These are phyloP conservation scores for Drosophila sturtevanti DNA, from an alignment of 1,140 invertebrate species.

Conservation along the genomic window DNA sequence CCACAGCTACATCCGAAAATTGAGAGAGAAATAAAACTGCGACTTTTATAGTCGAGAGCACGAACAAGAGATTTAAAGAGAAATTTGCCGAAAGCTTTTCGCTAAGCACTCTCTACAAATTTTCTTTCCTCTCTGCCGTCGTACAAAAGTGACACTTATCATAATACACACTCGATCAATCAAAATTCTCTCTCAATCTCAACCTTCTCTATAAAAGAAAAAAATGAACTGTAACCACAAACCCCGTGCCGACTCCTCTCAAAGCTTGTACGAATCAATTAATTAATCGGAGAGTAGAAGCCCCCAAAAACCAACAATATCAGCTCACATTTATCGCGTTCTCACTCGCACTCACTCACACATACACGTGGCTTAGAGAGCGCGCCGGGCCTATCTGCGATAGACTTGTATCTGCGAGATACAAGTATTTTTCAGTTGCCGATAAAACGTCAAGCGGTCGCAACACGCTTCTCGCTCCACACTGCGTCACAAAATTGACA, in stretches of 20 bases:
- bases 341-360: background rate
- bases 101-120: constrained; percentile 16
- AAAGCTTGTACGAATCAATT: constrained; percentile 5
- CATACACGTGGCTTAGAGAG: constrained; percentile 14
- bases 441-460: constrained; percentile 73
- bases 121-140: background rate
- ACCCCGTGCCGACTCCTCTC: background rate
- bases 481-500: constrained; percentile 27
- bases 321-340: constrained; percentile 10
- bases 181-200: constrained; percentile 18
- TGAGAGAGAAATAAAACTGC: constrained; percentile 5
- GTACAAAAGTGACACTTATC: constrained; percentile 21
- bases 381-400: constrained; percentile 43
- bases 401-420: constrained; percentile 63
- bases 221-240: background rate
- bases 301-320: background rate
- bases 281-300: background rate
- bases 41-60: background rate
- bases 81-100: constrained; percentile 20
- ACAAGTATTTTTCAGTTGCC: constrained; percentile 57
- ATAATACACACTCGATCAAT: constrained; percentile 54
- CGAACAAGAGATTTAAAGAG: background rate
- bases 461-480: constrained; percentile 47
- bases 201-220: constrained; percentile 7
- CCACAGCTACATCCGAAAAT: constrained; percentile 4